A percentile compares a stretch with the other conserved stretches of the same genome.
Evolutionary conservation across 2,888 invertebrate species (phyloP).

Genomic region (Folsomia manolachei): DNA sequence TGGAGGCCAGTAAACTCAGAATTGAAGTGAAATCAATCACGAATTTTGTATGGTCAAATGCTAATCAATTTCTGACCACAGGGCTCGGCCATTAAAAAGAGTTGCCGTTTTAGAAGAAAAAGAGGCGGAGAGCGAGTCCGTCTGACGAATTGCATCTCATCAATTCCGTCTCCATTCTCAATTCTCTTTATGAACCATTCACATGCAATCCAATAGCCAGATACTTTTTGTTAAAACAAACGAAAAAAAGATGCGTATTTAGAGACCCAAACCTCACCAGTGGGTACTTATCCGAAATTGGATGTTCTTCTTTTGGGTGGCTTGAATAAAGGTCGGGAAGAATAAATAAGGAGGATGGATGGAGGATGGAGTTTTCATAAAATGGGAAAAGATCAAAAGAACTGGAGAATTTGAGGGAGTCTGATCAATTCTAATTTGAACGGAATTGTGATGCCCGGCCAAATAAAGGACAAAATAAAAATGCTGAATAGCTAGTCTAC

Average conservation of each 20-base stretch:
- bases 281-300: not conserved
- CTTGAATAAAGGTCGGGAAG: slow-evolving; percentile 32
- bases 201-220: not conserved
- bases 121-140: not conserved
- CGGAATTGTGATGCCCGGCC: not conserved
- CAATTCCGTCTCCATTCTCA: not conserved
- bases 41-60: not conserved
- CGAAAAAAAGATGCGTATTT: not conserved
- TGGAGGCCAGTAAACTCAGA: not conserved
- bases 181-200: not conserved
- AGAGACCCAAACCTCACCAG: too few species aligned
- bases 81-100: not conserved
- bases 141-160: not conserved
- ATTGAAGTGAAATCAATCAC: not conserved
- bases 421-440: not conserved
- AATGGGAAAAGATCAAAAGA: slow-evolving; percentile 51
- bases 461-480: not conserved
- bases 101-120: not conserved
- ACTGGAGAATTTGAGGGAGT: not conserved
- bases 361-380: slow-evolving; percentile 38
- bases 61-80: slow-evolving; percentile 1
- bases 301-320: not conserved
- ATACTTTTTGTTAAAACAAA: not conserved
- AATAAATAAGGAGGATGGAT: not conserved
- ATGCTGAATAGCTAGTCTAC: not conserved